A percentile compares a stretch with the other conserved stretches of the same genome.
These are phyloP conservation scores for Polyergus mexicanus DNA, from an alignment of 1,140 invertebrate genomes.

Conservation along the genomic window DNA sequence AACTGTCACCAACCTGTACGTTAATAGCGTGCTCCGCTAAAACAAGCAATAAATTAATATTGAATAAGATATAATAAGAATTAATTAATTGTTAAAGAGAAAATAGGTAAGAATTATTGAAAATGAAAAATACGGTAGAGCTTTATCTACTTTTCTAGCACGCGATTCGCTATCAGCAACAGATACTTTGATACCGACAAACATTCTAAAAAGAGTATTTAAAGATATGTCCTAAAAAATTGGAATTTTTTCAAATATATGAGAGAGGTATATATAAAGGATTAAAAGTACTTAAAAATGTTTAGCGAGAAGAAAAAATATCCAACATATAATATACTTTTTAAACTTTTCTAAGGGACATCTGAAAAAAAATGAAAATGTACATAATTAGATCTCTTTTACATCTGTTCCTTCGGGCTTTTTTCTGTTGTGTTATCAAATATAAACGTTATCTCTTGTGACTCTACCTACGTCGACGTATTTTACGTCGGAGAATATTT, in stretches of 20 bases:
- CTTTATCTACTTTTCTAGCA: not conserved
- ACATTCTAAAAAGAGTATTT: not conserved
- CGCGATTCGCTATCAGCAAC: not conserved
- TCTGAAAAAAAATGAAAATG: not conserved
- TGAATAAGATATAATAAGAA: no score
- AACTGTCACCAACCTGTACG: conserved; percentile 46
- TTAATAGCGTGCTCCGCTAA: not conserved
- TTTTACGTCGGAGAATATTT: not conserved
- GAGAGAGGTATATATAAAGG: not conserved
- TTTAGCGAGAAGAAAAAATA: not conserved
- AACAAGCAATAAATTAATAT: conserved; percentile 18
- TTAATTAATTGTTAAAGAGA: not conserved
- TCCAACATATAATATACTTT: not conserved
- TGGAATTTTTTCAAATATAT: not conserved
- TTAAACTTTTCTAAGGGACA: not conserved
- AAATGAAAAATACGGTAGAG: not conserved
- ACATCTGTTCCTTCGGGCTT: no score
- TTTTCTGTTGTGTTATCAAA: not conserved
- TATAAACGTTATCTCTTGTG: not conserved
- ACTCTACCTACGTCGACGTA: not conserved
- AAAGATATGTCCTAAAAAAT: not conserved
- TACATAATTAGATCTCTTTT: not conserved
- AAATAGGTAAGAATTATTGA: not conserved
- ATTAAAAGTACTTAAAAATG: not conserved
- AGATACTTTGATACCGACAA: not conserved